Conservation (phyloP, 2,113 vertebrate species). For the Lophura nycthemera region DNA sequence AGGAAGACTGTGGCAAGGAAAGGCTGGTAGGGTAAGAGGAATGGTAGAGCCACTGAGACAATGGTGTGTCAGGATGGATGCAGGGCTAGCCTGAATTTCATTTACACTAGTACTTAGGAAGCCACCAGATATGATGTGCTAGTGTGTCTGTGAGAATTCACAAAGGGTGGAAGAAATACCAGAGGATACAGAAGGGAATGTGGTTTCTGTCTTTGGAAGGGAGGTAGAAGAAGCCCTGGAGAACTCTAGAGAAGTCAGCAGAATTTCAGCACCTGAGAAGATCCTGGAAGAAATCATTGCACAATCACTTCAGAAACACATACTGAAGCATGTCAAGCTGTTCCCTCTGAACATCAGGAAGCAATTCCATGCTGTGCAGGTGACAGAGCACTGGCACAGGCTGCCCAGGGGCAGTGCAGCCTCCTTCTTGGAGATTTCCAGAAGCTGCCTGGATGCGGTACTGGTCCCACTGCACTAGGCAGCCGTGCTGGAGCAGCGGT, state of each 20-base stretch:
- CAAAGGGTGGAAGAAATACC: neutral
- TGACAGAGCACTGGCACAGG: neutral
- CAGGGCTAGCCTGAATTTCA: neutral
- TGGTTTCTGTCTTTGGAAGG: neutral
- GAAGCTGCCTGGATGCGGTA: neutral
- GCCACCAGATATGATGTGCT: neutral
- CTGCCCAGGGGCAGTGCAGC: neutral
- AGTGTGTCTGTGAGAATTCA: neutral
- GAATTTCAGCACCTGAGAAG: neutral
- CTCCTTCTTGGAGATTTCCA: neutral
- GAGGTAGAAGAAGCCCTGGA: neutral
- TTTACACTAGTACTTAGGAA: neutral
- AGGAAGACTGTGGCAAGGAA: fast-evolving
- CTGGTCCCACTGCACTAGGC: neutral
- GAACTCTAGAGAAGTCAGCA: neutral
- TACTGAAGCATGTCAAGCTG: neutral
- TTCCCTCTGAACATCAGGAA: neutral
- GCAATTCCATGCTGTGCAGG: neutral
- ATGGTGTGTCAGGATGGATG: too few relatives aligned
- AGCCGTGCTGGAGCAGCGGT: neutral
- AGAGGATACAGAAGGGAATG: fast-evolving
- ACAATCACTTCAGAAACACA: neutral
- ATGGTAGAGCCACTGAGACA: neutral
- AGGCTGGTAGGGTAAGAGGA: neutral
- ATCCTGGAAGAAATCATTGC: neutral